A percentile compares a stretch with the other conserved stretches of the same genome.
These are phyloP conservation scores for Cheilosia impressa DNA, from an alignment of 2,888 invertebrate genomes.

Conservation along the genomic window DNA sequence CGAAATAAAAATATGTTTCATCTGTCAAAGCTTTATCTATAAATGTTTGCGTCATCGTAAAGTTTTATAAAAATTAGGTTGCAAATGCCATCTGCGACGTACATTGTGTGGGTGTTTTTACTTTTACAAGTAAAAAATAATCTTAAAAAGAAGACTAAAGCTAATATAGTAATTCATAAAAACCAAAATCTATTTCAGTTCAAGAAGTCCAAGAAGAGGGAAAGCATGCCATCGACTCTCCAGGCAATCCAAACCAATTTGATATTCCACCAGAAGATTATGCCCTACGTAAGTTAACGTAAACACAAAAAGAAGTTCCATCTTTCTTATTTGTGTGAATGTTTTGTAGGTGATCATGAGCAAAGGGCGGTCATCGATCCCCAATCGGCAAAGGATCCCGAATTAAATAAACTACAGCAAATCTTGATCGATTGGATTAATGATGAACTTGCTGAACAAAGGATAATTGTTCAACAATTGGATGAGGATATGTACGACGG, in stretches of 20 bases:
- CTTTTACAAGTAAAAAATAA: too few species aligned
- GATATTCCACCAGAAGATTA: conserved; percentile 97
- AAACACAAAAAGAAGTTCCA: not conserved
- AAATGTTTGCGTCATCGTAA: too few species aligned
- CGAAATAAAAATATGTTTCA: too few species aligned
- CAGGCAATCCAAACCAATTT: conserved; percentile 94
- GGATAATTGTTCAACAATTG: conserved; percentile 98
- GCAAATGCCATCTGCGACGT: too few species aligned
- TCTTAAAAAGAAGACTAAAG: not conserved
- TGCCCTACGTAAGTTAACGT: conserved; percentile 88
- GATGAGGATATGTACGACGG: conserved; percentile 99
- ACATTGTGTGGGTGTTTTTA: too few species aligned
- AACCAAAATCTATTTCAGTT: conserved; percentile 85
- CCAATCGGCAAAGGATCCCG: conserved; percentile 93
- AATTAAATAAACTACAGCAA: conserved; percentile 92
- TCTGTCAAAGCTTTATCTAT: too few species aligned
- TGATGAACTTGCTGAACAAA: conserved; percentile 96
- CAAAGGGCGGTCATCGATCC: conserved; percentile 98
- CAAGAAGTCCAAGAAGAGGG: conserved; percentile 98
- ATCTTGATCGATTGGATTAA: conserved; percentile 99
- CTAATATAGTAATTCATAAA: not conserved
- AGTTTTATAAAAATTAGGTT: too few species aligned
- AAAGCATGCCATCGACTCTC: conserved; percentile 97
- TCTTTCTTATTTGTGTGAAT: not conserved
- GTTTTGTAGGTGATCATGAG: conserved; percentile 94